phyloP scores from a whole-genome alignment of 2,888 invertebrate species.

The Torymus aiolomorphi region DNA sequence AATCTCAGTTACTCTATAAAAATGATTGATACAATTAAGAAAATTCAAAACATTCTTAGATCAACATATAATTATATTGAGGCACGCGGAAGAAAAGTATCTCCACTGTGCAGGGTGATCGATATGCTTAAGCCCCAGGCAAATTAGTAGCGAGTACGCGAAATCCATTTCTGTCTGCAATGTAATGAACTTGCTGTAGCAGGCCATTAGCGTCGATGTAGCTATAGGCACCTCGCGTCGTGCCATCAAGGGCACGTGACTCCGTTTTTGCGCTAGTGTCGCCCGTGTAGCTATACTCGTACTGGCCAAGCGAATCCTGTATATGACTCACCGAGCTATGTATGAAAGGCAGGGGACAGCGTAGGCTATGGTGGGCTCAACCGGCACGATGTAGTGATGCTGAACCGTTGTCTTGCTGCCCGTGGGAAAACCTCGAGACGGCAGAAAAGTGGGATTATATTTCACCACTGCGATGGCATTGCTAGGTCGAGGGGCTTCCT shows the following conservation, averaged over 20 bases:
- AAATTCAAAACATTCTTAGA: no score
- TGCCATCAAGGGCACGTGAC: slow-evolving; percentile 79
- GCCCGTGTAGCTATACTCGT: slow-evolving; percentile 81
- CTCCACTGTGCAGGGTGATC: no score
- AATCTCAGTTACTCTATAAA: no score
- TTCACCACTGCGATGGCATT: not conserved
- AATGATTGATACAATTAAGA: no score
- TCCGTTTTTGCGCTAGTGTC: slow-evolving; percentile 82
- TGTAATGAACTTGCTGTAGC: slow-evolving; percentile 81
- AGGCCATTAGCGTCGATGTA: slow-evolving; percentile 83
- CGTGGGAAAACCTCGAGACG: slow-evolving; percentile 2
- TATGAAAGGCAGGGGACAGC: slow-evolving; percentile 61
- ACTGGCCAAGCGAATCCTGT: slow-evolving; percentile 79
- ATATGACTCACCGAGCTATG: slow-evolving; percentile 76
- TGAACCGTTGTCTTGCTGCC: slow-evolving; percentile 5
- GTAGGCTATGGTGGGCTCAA: slow-evolving; percentile 61
- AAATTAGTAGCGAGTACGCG: slow-evolving; percentile 82
- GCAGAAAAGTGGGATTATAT: no score
- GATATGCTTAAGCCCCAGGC: slow-evolving; percentile 74
- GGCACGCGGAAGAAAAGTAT: no score
- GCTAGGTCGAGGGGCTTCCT: slow-evolving; percentile 62
- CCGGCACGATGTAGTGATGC: slow-evolving; percentile 47
- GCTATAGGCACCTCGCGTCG: slow-evolving; percentile 82
- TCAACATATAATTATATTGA: no score
- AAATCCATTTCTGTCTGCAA: slow-evolving; percentile 82